phyloP scores from a whole-genome alignment of 2,797 vertebrate genomes.

The Coendou prehensilis region DNA sequence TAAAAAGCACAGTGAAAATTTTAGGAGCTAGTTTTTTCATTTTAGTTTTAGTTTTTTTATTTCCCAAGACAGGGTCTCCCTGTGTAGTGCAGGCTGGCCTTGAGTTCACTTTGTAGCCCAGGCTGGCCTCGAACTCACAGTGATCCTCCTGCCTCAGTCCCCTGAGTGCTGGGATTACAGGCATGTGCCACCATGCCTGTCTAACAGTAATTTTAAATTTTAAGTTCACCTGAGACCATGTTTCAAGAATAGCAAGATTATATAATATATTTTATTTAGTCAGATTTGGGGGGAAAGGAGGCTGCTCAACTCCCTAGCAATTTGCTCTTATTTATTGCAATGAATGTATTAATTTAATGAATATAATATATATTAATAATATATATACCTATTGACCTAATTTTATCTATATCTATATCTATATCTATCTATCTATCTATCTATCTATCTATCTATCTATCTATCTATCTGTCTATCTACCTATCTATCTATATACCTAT shows the following conservation, averaged over 20 bases:
- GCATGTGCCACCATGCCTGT: not conserved
- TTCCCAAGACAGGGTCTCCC: not conserved
- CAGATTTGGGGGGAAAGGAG: not conserved
- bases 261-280: conserved; percentile 45
- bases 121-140: not conserved
- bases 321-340: not conserved
- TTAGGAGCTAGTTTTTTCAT: no score
- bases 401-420: no score
- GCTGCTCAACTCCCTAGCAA: not conserved
- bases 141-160: not conserved
- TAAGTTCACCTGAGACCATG: not conserved
- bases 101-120: not conserved
- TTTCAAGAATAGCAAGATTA: not conserved
- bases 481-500: not conserved
- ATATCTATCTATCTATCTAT: no score
- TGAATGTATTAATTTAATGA: not conserved
- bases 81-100: not conserved
- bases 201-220: not conserved
- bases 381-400: no score
- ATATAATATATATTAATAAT: no score
- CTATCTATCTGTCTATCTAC: no score
- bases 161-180: not conserved
- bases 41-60: no score
- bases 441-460: no score
- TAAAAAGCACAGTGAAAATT: not conserved